Conservation (phyloP, 2,797 vertebrate genomes). For the Leptoclinus maculatus region DNA sequence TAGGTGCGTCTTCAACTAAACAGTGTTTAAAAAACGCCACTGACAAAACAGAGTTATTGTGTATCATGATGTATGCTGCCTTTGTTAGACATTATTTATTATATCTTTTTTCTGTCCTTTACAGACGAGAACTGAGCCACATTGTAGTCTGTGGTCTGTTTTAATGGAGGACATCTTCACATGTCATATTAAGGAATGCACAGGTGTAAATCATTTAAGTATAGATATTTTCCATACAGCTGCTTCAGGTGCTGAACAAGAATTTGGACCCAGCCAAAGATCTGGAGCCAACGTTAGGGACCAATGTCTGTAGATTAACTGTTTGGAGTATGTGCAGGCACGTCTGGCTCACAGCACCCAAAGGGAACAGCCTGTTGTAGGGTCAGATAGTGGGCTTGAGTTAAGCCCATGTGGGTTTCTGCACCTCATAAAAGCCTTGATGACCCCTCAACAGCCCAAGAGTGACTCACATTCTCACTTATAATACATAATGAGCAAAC, state of each 20-base stretch:
- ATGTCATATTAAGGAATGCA: too few species aligned
- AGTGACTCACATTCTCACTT: slow-evolving; percentile 45
- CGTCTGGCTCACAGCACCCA: not conserved
- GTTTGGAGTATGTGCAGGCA: slow-evolving; percentile 10
- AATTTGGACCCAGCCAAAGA: too few species aligned
- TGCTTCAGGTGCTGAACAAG: too few species aligned
- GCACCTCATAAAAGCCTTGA: slow-evolving; percentile 55
- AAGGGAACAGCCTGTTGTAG: slow-evolving; percentile 24
- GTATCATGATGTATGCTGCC: not conserved
- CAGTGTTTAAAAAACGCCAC: not conserved
- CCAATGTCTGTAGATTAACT: too few species aligned
- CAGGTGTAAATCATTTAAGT: too few species aligned
- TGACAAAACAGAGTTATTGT: not conserved
- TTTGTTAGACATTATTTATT: not conserved
- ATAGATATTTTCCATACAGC: too few species aligned
- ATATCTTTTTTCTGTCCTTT: not conserved
- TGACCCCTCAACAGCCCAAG: slow-evolving; percentile 37
- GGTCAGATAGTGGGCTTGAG: slow-evolving; percentile 40
- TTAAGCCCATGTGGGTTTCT: slow-evolving; percentile 15
- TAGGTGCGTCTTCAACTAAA: not conserved
- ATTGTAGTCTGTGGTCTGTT: too few species aligned
- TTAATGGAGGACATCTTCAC: too few species aligned
- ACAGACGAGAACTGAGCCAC: not conserved
- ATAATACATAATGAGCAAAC: slow-evolving; percentile 28
- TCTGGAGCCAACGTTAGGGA: too few species aligned